These are phyloP conservation scores for Coryphaenoides rupestris DNA, from an alignment of 2,113 vertebrate species.

Conservation along the genomic window DNA sequence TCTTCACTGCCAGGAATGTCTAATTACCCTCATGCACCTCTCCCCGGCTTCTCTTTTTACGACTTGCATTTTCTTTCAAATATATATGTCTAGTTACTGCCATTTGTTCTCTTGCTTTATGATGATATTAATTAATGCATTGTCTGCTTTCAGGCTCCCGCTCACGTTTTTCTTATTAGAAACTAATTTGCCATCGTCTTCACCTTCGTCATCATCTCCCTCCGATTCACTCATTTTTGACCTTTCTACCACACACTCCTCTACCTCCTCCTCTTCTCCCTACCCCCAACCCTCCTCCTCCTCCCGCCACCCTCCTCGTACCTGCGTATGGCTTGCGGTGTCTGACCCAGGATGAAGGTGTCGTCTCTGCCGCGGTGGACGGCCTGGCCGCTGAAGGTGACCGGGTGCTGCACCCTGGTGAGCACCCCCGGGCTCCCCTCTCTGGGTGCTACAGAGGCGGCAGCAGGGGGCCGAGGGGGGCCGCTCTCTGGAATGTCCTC, in stretches of 20 bases:
- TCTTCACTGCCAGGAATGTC: constrained; percentile 60
- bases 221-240: constrained; percentile 8
- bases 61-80: no score
- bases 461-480: background rate
- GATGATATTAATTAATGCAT: no score
- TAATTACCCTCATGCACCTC: constrained; percentile 18
- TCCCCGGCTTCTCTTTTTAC: constrained; percentile 9
- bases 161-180: no score
- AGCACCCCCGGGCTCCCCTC: background rate
- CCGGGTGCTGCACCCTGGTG: constrained; percentile 60
- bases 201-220: background rate
- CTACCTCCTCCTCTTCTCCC: background rate
- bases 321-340: constrained; percentile 80
- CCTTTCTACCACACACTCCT: background rate
- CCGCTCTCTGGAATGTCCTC: constrained; percentile 21
- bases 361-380: constrained; percentile 59
- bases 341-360: constrained; percentile 81
- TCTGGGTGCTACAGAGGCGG: background rate
- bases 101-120: no score
- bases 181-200: background rate
- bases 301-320: constrained; percentile 40
- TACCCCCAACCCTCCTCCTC: background rate
- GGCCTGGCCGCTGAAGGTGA: constrained; percentile 71
- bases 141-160: no score
- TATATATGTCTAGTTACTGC: no score